Conservation (phyloP, 92 coral and sea anemone genomes). For the Anthopleura xanthogrammica region DNA sequence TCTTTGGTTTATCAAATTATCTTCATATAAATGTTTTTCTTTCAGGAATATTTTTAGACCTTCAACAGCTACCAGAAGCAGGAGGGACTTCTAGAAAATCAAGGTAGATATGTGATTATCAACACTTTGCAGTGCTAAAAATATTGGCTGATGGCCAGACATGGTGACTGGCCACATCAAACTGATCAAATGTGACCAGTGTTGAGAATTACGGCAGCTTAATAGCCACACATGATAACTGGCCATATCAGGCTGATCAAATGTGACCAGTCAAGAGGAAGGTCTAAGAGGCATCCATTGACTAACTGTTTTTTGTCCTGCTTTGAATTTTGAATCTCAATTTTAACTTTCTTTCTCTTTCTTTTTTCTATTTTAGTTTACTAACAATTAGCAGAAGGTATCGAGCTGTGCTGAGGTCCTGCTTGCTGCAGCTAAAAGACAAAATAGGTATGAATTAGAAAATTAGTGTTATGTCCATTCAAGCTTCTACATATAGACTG, state of each 20-base stretch:
- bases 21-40: background rate
- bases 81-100: conserved; percentile 74
- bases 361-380: conserved; percentile 55
- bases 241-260: too few species aligned
- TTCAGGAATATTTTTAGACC: conserved; percentile 92
- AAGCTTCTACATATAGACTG: background rate
- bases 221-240: too few species aligned
- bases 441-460: conserved; percentile 41
- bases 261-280: too few species aligned
- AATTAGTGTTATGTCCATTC: too few species aligned
- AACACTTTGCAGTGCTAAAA: too few species aligned
- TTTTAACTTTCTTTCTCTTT: background rate
- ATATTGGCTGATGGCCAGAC: too few species aligned
- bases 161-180: background rate
- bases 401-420: conserved; percentile 83
- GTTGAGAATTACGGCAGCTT: too few species aligned
- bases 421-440: conserved; percentile 70
- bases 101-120: conserved; percentile 33
- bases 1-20: background rate
- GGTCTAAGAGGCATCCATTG: too few species aligned
- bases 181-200: too few species aligned
- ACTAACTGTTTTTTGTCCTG: too few species aligned
- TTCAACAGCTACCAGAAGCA: conserved; percentile 80
- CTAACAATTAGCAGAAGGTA: conserved; percentile 86
- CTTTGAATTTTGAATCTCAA: too few species aligned